phyloP scores from a whole-genome alignment of 2,797 vertebrate genomes.

The Prionace glauca region DNA sequence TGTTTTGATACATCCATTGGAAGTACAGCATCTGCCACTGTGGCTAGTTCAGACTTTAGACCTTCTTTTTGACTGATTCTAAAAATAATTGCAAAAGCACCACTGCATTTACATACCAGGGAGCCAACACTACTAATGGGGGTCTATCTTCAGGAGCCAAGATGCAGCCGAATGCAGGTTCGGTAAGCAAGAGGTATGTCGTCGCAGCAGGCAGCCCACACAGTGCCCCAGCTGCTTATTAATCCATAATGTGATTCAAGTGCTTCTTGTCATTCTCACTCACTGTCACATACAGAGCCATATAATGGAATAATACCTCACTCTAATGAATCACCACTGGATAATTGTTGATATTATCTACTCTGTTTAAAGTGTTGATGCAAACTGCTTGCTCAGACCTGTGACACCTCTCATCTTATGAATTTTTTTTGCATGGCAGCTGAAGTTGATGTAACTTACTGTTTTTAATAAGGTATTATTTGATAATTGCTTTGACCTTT shows the following conservation, averaged over 20 bases:
- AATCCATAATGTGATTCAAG: conserved; percentile 43
- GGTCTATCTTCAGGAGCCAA: conserved; percentile 46
- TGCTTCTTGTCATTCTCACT: conserved; percentile 42
- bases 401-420: not conserved
- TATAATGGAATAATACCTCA: conserved; percentile 6
- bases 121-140: conserved; percentile 41
- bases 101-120: conserved; percentile 40
- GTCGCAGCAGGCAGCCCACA: conserved; percentile 41
- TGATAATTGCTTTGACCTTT: conserved; percentile 62
- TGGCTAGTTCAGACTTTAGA: not conserved
- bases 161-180: conserved; percentile 31
- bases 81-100: not conserved
- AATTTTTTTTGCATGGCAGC: not conserved
- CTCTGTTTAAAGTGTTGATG: conserved; percentile 34
- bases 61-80: not conserved
- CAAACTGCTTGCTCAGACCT: conserved; percentile 38
- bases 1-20: not conserved
- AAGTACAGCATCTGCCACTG: not conserved
- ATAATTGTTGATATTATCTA: conserved; percentile 42
- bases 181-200: conserved; percentile 34
- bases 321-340: conserved; percentile 44
- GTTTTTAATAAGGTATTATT: conserved; percentile 58
- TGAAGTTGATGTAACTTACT: conserved; percentile 42
- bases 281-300: conserved; percentile 38
- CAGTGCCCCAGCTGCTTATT: conserved; percentile 43